Evolutionary conservation across 2,113 vertebrate species (phyloP), one percentile per base, ranked within the genome.

Genomic region (mouse (Mus musculus)): DNA sequence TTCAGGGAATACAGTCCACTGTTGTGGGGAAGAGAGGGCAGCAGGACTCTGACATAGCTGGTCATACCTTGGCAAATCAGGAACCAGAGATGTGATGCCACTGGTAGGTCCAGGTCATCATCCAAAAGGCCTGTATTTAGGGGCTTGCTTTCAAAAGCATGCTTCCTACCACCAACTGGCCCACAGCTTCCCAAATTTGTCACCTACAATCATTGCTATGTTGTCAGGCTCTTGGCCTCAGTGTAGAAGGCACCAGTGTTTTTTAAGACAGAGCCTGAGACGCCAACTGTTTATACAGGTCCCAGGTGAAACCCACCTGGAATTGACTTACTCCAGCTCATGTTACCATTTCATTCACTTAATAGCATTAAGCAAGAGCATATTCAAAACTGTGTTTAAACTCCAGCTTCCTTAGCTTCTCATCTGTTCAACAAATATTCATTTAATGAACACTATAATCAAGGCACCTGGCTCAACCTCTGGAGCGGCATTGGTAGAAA

Each of bases 361-460:
- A 67, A n/a, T 42, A 82, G 42, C 12, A 59, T 26, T n/a, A 88
- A 78, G 56, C 56, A 88, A 85, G 4, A 87, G 49, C 0, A 17
- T n/a, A 39, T 90, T 63, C 49, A 78, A 39, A 90, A 39, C 59
- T 94, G 36, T 46, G 26, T 13, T 96, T 95, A 76, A 84, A 82
- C 78, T 69, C 91, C 22, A 0, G 0, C 33, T 59, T n/a, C 42
- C 49, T 92, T 88, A 9, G 1, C 59, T 92, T 88, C 84, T 28
- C 8, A 30, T 67, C 59, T 78, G 78, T 71, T 96, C 82, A 93
- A 61, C 52, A 91, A 91, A 39, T 63, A 76, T 14, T 76, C 80
- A 88, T 2, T 72, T 77, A 28, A 65, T 6, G 71, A 89, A 17
- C 3, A 3, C 42, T 42, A 1, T 78, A 36, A 76, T 54, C 0